phyloP scores from a whole-genome alignment of 2,113 vertebrate genomes.

The Chaetodon auriga region DNA sequence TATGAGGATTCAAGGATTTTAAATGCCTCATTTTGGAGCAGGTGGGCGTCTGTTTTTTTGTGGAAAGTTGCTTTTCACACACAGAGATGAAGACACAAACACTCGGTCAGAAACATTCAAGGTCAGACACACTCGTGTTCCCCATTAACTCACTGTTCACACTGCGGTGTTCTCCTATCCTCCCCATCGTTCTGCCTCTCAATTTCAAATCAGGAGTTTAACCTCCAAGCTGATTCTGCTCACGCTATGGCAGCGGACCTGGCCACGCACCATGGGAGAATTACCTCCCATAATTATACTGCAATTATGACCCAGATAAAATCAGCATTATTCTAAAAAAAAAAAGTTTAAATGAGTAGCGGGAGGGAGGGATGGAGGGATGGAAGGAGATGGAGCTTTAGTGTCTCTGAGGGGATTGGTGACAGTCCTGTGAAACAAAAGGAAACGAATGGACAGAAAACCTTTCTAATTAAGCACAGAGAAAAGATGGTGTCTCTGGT shows the following conservation, averaged over 20 bases:
- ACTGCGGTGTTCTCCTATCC: slow-evolving; percentile 28
- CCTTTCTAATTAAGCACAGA: slow-evolving; percentile 80
- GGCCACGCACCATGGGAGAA: slow-evolving; percentile 73
- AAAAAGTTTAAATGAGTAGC: slow-evolving; percentile 76
- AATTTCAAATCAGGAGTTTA: slow-evolving; percentile 74
- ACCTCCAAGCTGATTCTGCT: slow-evolving; percentile 75
- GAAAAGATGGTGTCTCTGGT: slow-evolving; percentile 72
- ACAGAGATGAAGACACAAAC: neutral
- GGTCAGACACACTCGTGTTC: slow-evolving; percentile 45
- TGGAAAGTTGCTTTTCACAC: slow-evolving; percentile 2
- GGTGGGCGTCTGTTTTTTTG: neutral
- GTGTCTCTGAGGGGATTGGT: slow-evolving; percentile 80
- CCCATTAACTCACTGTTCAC: slow-evolving; percentile 26
- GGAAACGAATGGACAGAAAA: slow-evolving; percentile 73
- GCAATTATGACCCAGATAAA: slow-evolving; percentile 81
- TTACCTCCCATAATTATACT: slow-evolving; percentile 84
- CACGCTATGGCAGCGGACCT: slow-evolving; percentile 69
- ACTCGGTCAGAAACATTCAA: slow-evolving; percentile 24
- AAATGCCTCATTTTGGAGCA: neutral
- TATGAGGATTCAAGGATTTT: neutral
- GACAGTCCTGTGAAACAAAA: slow-evolving; percentile 80
- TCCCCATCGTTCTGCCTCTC: slow-evolving; percentile 69
- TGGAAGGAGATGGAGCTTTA: slow-evolving; percentile 67
- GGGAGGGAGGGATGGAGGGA: slow-evolving; percentile 61
- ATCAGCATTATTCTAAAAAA: slow-evolving; percentile 79